Conservation (phyloP, 2,797 vertebrate species). For the Clarias pachynema region DNA sequence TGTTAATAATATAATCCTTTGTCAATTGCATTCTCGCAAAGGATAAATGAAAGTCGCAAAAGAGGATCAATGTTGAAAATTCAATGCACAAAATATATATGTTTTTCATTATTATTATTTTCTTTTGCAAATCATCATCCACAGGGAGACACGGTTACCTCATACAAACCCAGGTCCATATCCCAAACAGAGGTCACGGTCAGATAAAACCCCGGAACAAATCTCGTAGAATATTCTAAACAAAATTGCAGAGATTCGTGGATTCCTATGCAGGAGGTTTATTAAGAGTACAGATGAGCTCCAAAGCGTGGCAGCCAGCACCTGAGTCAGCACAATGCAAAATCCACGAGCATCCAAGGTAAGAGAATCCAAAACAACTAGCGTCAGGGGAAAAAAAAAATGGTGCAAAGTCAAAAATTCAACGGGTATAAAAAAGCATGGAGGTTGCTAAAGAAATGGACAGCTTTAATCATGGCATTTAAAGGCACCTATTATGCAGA, state of each 20-base stretch:
- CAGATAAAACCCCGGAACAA: neutral
- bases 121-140: neutral
- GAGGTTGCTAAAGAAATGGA: neutral
- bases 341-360: slow-evolving; percentile 11
- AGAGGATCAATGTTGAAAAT: neutral
- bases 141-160: neutral
- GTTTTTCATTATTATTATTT: neutral
- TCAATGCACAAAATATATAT: neutral
- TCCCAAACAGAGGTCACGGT: too few species aligned
- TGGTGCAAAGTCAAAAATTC: slow-evolving; percentile 21
- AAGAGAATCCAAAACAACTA: slow-evolving; percentile 21
- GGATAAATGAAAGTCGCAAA: neutral
- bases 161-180: neutral
- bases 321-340: slow-evolving; percentile 15
- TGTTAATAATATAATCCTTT: slow-evolving; percentile 23
- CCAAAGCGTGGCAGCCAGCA: neutral
- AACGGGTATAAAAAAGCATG: neutral
- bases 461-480: neutral
- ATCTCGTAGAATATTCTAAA: neutral
- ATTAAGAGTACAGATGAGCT: slow-evolving; percentile 28
- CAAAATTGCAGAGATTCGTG: neutral
- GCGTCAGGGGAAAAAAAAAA: neutral
- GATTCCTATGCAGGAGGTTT: slow-evolving; percentile 6
- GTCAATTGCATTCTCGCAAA: neutral
- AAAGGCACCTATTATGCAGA: too few species aligned